Percentiles rank a stretch among this genome's conserved stretches.
Conservation (phyloP, 2,797 vertebrate species). For the Mus caroli region DNA sequence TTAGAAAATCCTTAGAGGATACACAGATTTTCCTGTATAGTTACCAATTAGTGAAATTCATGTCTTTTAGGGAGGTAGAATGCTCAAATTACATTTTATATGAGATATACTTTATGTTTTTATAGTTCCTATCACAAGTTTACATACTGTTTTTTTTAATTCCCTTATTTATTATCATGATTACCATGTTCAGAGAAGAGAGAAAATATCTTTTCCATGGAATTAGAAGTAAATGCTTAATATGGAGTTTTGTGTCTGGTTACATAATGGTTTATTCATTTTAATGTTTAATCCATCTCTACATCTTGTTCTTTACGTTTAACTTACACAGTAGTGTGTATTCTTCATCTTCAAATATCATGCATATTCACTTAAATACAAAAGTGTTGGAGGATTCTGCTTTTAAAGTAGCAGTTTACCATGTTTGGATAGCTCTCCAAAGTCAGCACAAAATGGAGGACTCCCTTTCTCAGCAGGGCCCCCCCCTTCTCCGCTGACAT, state of each 20-base stretch:
- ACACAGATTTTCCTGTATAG: slow-evolving; percentile 18
- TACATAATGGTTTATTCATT: neutral
- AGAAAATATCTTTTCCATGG: neutral
- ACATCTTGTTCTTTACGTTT: slow-evolving; percentile 14
- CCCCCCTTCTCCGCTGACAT: neutral
- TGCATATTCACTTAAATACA: slow-evolving; percentile 9
- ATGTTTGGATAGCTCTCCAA: neutral
- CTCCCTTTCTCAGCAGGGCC: no score
- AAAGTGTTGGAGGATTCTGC: neutral
- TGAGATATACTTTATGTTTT: neutral
- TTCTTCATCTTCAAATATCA: slow-evolving; percentile 28
- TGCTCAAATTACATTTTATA: neutral
- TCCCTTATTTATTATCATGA: neutral
- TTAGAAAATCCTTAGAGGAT: slow-evolving; percentile 38
- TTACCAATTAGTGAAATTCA: neutral
- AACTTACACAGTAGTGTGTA: neutral
- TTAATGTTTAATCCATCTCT: neutral
- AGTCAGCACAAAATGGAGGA: neutral
- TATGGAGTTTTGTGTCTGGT: neutral
- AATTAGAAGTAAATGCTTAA: neutral
- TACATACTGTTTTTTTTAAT: neutral
- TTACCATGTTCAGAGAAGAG: neutral
- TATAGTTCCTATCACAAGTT: neutral
- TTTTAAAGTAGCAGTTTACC: neutral
- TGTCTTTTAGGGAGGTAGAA: neutral